Conservation (phyloP, 1,140 invertebrate genomes). For the Oryzaephilus surinamensis region DNA sequence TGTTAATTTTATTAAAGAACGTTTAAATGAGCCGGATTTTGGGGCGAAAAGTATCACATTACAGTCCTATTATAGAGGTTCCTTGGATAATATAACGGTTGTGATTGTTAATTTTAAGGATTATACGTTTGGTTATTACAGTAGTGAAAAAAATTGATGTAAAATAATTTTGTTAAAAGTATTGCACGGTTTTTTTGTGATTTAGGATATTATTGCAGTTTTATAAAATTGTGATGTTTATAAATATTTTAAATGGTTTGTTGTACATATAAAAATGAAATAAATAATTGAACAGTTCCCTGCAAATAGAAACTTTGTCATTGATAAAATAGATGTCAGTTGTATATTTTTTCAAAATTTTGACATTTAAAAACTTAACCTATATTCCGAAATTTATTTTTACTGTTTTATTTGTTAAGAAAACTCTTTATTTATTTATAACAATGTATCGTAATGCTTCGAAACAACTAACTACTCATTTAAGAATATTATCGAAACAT, state of each 20-base stretch:
- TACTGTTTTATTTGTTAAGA: too few relatives aligned
- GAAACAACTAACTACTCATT: too few relatives aligned
- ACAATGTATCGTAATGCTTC: too few relatives aligned
- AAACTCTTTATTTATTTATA: too few relatives aligned
- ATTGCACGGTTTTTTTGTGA: neutral
- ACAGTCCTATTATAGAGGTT: constrained; percentile 85
- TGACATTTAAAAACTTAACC: too few relatives aligned
- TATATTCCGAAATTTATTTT: too few relatives aligned
- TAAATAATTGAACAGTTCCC: neutral
- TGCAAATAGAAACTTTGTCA: too few relatives aligned
- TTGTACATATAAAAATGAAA: neutral
- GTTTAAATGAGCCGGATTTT: constrained; percentile 71
- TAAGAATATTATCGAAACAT: too few relatives aligned
- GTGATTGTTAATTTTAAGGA: constrained; percentile 79
- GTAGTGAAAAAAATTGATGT: constrained; percentile 1
- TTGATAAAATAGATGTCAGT: too few relatives aligned
- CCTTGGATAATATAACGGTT: constrained; percentile 92
- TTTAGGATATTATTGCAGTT: neutral
- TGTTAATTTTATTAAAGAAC: constrained; percentile 71
- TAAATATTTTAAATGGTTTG: neutral
- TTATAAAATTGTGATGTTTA: neutral
- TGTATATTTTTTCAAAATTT: too few relatives aligned
- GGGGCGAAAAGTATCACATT: constrained; percentile 83
- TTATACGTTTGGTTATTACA: constrained; percentile 28
- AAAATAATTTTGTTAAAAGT: neutral